Evolutionary conservation across 2,113 vertebrate species (phyloP).

Genomic region (Odocoileus virginianus): DNA sequence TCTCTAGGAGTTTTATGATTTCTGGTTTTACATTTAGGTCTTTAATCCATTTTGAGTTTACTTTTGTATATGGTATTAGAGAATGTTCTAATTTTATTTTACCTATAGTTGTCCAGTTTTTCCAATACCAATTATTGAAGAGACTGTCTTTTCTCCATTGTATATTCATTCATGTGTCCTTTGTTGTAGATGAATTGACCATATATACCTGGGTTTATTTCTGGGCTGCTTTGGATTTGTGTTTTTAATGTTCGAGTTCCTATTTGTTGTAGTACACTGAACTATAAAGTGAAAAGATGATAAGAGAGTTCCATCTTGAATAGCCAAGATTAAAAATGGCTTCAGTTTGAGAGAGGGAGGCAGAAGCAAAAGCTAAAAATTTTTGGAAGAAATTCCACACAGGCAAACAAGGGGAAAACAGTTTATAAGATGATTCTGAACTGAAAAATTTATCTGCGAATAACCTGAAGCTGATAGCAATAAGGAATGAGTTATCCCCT

Average conservation of each 20-base stretch:
- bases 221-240: neutral
- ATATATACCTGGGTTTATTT: neutral
- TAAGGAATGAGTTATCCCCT: neutral
- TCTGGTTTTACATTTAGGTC: neutral
- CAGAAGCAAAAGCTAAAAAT: neutral
- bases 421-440: constrained; percentile 20
- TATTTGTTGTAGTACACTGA: neutral
- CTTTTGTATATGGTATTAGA: neutral
- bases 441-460: constrained; percentile 24
- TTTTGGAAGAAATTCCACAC: neutral
- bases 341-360: neutral
- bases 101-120: neutral
- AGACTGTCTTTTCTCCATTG: neutral
- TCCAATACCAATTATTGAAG: neutral
- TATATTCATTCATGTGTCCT: neutral
- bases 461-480: constrained; percentile 25
- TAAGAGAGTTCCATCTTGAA: neutral
- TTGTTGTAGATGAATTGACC: neutral
- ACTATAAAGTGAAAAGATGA: neutral
- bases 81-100: neutral
- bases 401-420: neutral
- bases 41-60: neutral
- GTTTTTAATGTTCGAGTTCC: neutral
- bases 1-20: neutral
- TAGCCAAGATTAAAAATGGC: neutral